Evolutionary conservation across 1,140 invertebrate species (phyloP), one percentile per base, ranked within the genome.

Genomic region (Zaprionus inermis): DNA sequence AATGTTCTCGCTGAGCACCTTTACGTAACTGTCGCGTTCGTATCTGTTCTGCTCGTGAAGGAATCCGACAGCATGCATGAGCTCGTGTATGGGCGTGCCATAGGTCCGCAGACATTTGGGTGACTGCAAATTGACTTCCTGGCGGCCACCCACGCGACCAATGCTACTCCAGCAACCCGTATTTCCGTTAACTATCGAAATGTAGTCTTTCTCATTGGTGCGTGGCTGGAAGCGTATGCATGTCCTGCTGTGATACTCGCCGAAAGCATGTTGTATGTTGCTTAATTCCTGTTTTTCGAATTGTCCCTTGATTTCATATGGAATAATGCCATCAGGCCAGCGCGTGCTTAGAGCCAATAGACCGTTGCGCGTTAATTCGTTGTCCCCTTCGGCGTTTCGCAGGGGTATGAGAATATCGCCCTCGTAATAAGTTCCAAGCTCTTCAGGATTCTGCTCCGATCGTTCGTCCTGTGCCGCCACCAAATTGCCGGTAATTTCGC

Each of bases 11-110:
- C 94, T 96, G 30, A 94, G 91, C 30, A 98, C 94, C 1, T 80
- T 92, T 0, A 98, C 95, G 80, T 94, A 96, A 12, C 95, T 92
- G 80, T 98, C 97, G 7, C 97, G 93, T 73, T 98, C 97, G 10
- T 92, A 93, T 14, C 97, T 93, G 78, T 95, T 97, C 83, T 98
- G 97, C 83, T 98, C 97, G 89, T 98, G 97, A 80, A 96, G 94
- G 90, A 98, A 98, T 1, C 97, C 97, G 18, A 96, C 77, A 0
- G 96, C 95, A 78, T 98, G 97, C 93, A 97, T 95, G 59, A 98
- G 91, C 86, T 98, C 97, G 79, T 98, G 97, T 34, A 96, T 93
- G 9, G 96, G 93, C 0, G 96, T 97, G 9, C 96, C 95, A 55
- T 96, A 95, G 72, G 95, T 95, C 0, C 96, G 92, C 0, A 92